phyloP scores from a whole-genome alignment of 2,113 vertebrate species.

The Thryonomys swinderianus region DNA sequence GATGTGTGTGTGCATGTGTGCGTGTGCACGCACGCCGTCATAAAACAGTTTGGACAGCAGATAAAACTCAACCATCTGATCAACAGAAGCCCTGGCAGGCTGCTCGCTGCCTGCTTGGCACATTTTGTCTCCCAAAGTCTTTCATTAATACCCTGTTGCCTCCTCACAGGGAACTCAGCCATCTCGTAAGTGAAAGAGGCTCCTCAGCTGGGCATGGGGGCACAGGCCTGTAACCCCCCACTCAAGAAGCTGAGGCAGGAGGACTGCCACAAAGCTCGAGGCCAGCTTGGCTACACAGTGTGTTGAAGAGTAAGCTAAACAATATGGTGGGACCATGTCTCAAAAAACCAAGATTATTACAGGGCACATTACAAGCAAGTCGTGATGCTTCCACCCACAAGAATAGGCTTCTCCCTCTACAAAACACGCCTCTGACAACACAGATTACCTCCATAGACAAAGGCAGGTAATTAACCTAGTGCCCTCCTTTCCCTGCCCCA shows the following conservation, averaged over 20 bases:
- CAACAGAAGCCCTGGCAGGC: rapidly evolving
- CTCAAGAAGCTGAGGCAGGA: not conserved
- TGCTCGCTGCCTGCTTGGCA: rapidly evolving
- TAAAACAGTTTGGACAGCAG: not conserved
- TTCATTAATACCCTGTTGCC: not conserved
- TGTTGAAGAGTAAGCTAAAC: too few relatives aligned
- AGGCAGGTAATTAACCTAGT: rapidly evolving
- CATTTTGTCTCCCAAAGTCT: not conserved
- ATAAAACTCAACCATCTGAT: not conserved
- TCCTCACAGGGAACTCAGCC: not conserved
- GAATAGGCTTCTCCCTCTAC: not conserved
- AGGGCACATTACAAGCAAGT: not conserved
- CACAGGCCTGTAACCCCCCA: not conserved
- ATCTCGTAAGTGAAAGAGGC: not conserved
- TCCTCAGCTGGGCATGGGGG: not conserved
- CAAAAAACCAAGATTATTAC: not conserved
- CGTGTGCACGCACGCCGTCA: not conserved
- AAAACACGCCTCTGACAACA: too few relatives aligned
- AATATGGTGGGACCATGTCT: not conserved
- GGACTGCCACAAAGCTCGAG: too few relatives aligned
- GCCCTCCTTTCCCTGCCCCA: rapidly evolving
- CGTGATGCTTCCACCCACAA: too few relatives aligned
- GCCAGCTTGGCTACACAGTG: too few relatives aligned
- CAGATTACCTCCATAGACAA: not conserved
- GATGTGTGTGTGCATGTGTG: not conserved